A percentile compares a stretch with the other conserved stretches of the same genome.
Conservation (phyloP, 2,888 invertebrate genomes). For the Lasioglossum marginatum region DNA sequence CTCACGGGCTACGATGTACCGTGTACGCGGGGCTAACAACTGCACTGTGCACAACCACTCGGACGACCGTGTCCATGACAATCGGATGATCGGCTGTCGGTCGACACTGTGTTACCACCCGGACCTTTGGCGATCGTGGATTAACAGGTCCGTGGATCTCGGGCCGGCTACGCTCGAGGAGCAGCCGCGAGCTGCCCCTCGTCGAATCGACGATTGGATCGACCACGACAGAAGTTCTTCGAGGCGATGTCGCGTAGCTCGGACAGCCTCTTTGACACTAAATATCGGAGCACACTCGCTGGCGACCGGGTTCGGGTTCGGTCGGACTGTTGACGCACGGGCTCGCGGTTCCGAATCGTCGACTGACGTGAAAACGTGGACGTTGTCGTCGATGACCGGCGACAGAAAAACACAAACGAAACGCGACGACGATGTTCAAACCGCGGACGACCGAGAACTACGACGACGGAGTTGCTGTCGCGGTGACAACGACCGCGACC, state of each 20-base stretch:
- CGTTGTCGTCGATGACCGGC: conserved; percentile 40
- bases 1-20: conserved; percentile 47
- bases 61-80: conserved; percentile 69
- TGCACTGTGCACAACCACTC: conserved; percentile 71
- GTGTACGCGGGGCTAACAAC: conserved; percentile 49
- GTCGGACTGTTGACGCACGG: not conserved
- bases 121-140: not conserved
- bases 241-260: conserved; percentile 8
- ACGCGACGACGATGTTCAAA: conserved; percentile 38
- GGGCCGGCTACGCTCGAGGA: conserved; percentile 41
- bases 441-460: conserved; percentile 24
- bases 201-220: conserved; percentile 16
- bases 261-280: conserved; percentile 14
- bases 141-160: conserved; percentile 24
- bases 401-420: conserved; percentile 13
- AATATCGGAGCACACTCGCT: conserved; percentile 21
- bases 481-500: conserved; percentile 34
- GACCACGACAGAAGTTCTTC: conserved; percentile 21
- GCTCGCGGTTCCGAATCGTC: not conserved
- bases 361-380: conserved; percentile 8
- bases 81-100: conserved; percentile 41
- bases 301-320: not conserved
- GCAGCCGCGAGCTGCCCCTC: conserved; percentile 49
- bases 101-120: conserved; percentile 17
- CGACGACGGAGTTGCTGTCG: conserved; percentile 28